Evolutionary conservation across 2,888 invertebrate genomes (phyloP).

Genomic region (Pelosia muscerda): DNA sequence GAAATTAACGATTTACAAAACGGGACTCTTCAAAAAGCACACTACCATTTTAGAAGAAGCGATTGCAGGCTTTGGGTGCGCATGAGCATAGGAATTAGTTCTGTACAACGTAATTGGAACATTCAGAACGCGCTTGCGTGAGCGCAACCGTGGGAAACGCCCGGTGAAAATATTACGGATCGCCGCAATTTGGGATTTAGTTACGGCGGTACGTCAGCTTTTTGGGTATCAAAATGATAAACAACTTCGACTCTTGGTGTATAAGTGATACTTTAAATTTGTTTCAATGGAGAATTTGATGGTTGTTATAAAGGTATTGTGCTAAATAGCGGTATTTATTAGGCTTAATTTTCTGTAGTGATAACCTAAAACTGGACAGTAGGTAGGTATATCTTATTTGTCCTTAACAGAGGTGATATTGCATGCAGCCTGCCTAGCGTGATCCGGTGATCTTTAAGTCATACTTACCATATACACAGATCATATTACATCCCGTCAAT

Average conservation of each 20-base stretch:
- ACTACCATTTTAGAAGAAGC: constrained; percentile 46
- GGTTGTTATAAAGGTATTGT: background rate
- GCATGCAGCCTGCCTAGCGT: too few species aligned
- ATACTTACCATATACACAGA: too few species aligned
- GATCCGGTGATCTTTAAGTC: too few species aligned
- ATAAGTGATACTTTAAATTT: constrained; percentile 19
- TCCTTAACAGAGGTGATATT: too few species aligned
- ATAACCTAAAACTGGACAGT: background rate
- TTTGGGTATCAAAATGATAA: constrained; percentile 43
- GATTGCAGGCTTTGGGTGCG: constrained; percentile 58
- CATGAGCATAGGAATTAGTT: constrained; percentile 71
- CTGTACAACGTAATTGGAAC: constrained; percentile 65
- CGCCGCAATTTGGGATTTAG: constrained; percentile 71
- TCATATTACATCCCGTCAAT: too few species aligned
- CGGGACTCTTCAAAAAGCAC: constrained; percentile 40
- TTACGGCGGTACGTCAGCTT: constrained; percentile 66
- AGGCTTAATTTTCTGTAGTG: background rate
- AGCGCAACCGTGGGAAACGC: constrained; percentile 77
- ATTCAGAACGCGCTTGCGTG: constrained; percentile 76
- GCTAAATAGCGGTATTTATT: background rate
- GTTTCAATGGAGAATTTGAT: constrained; percentile 11
- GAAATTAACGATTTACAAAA: constrained; percentile 46
- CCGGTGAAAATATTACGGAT: constrained; percentile 73
- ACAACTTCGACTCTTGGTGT: constrained; percentile 24
- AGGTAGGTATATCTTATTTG: background rate